These are phyloP conservation scores for Cavia aperea DNA, from an alignment of 2,113 vertebrate species.

Conservation along the genomic window DNA sequence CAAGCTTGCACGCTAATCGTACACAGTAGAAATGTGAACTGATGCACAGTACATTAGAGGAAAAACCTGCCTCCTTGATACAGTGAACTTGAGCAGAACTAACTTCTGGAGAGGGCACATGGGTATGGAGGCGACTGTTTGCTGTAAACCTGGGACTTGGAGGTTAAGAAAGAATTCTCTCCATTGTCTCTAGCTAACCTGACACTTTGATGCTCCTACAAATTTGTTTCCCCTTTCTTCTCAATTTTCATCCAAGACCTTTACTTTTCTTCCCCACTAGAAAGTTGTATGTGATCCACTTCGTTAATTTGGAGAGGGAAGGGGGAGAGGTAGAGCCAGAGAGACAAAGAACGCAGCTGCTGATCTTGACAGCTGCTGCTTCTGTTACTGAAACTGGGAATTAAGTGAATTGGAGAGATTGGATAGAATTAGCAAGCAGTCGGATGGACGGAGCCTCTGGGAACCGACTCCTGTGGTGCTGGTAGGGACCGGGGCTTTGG, in stretches of 20 bases:
- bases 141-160: background rate
- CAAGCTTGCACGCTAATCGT: background rate
- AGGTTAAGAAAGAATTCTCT: background rate
- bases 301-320: conserved; percentile 34
- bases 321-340: background rate
- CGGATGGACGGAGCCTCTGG: conserved; percentile 27
- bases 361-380: conserved; percentile 59
- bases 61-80: background rate
- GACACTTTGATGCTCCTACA: background rate
- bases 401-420: conserved; percentile 60
- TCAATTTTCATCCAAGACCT: background rate
- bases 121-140: background rate
- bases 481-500: background rate
- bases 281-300: conserved; percentile 44
- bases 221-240: background rate
- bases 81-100: background rate
- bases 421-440: conserved; percentile 60
- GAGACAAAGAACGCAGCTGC: conserved; percentile 61
- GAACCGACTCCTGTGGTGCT: background rate
- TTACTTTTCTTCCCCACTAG: background rate
- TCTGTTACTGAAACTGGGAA: conserved; percentile 56
- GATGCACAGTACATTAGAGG: background rate
- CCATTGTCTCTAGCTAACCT: background rate
- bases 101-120: background rate
- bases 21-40: background rate